phyloP scores from a whole-genome alignment of 2,113 vertebrate genomes.

The Malurus alboscapulatus region DNA sequence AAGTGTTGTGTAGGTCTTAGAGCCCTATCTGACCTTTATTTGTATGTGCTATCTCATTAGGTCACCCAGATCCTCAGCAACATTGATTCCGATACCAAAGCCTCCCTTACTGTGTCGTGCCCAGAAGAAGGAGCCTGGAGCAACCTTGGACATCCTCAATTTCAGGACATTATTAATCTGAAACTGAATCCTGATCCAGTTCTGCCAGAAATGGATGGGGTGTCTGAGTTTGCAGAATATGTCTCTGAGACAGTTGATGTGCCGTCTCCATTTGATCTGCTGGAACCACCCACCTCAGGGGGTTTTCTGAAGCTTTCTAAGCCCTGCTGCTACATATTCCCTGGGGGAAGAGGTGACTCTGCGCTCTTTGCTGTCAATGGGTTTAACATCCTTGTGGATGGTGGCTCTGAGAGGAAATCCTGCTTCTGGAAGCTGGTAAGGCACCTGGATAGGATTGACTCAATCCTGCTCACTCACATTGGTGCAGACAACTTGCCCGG shows the following conservation, averaged over 20 bases:
- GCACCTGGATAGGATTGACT: slow-evolving; percentile 95
- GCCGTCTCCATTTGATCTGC: slow-evolving; percentile 92
- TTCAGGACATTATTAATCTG: slow-evolving; percentile 82
- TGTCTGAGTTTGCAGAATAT: slow-evolving; percentile 92
- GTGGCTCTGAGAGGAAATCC: slow-evolving; percentile 92
- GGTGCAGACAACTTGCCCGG: slow-evolving; percentile 96
- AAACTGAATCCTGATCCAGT: slow-evolving; percentile 85
- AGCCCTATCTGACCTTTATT: not conserved
- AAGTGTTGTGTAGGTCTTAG: not conserved
- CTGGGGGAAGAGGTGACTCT: slow-evolving; percentile 94
- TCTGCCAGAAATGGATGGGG: slow-evolving; percentile 91
- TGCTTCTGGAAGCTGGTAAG: slow-evolving; percentile 99
- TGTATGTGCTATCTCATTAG: slow-evolving; percentile 69
- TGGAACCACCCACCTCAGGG: slow-evolving; percentile 96
- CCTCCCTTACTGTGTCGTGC: slow-evolving; percentile 88
- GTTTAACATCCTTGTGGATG: slow-evolving; percentile 96
- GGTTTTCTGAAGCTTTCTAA: slow-evolving; percentile 97
- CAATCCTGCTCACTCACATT: slow-evolving; percentile 94
- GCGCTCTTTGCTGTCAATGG: slow-evolving; percentile 97
- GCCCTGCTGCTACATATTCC: slow-evolving; percentile 98
- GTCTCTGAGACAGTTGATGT: slow-evolving; percentile 94
- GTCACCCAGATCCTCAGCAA: slow-evolving; percentile 83
- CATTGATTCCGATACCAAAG: slow-evolving; percentile 73
- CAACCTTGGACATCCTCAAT: slow-evolving; percentile 83
- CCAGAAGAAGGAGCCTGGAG: slow-evolving; percentile 90